These are phyloP conservation scores for Muscicapa adusta DNA, from an alignment of 2,113 vertebrate species.

Conservation along the genomic window DNA sequence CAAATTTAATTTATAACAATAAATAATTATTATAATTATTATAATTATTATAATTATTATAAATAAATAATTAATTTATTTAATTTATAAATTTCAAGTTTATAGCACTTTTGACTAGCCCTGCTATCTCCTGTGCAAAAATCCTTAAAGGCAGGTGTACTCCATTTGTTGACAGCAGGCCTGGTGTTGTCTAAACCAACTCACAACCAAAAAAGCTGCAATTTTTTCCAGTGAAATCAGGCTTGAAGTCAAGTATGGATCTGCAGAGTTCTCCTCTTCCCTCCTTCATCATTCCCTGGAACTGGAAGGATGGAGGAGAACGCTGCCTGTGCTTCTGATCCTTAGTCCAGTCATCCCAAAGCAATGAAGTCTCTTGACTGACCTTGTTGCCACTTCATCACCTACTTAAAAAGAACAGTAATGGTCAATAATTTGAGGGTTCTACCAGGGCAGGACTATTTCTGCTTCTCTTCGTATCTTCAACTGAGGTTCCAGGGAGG, in stretches of 20 bases:
- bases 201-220: background rate
- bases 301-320: background rate
- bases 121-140: background rate
- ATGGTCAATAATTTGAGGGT: background rate
- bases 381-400: background rate
- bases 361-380: background rate
- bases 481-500: background rate
- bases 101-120: background rate
- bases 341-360: background rate
- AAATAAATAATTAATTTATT: too few species aligned
- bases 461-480: background rate
- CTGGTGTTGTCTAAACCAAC: background rate
- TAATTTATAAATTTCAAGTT: too few species aligned
- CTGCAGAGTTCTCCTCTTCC: background rate
- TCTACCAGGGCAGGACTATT: background rate
- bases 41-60: too few species aligned
- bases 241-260: background rate
- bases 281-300: background rate
- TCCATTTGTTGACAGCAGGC: background rate
- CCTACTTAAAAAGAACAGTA: background rate
- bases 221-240: background rate
- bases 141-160: background rate
- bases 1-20: too few species aligned
- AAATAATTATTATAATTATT: too few species aligned
- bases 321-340: background rate